These are phyloP conservation scores for Encarsia formosa DNA, from an alignment of 2,888 invertebrate species.

Conservation along the genomic window DNA sequence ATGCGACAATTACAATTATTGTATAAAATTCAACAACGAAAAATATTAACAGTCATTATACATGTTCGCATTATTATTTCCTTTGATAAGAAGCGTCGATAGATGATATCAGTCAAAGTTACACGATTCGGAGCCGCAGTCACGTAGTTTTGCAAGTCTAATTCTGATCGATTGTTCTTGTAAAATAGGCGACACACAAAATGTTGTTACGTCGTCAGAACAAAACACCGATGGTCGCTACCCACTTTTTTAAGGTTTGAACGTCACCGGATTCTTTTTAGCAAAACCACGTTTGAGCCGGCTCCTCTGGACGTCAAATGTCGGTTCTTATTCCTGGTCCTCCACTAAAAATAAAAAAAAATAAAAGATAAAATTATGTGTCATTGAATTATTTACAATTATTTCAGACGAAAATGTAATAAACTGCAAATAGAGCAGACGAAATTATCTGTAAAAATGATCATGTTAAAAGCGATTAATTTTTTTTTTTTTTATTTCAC, in stretches of 20 bases:
- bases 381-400: not conserved
- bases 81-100: constrained; percentile 7
- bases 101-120: constrained; percentile 16
- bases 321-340: constrained; percentile 46
- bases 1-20: too few species aligned
- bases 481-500: too few species aligned
- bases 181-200: constrained; percentile 10
- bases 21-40: too few species aligned
- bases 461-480: too few species aligned
- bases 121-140: constrained; percentile 39
- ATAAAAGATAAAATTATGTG: not conserved
- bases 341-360: constrained; percentile 30
- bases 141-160: constrained; percentile 32
- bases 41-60: too few species aligned
- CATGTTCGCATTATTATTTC: too few species aligned
- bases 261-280: constrained; percentile 36
- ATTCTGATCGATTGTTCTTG: constrained; percentile 17
- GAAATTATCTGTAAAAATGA: too few species aligned
- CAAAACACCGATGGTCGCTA: constrained; percentile 11
- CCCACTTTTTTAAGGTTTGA: not conserved
- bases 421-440: too few species aligned
- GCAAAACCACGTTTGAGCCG: constrained; percentile 57
- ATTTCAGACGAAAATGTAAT: too few species aligned
- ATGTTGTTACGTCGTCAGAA: constrained; percentile 8
- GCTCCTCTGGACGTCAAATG: constrained; percentile 56